These are phyloP conservation scores for Creontiades dilutus DNA, from an alignment of 2,888 invertebrate genomes.

Conservation along the genomic window DNA sequence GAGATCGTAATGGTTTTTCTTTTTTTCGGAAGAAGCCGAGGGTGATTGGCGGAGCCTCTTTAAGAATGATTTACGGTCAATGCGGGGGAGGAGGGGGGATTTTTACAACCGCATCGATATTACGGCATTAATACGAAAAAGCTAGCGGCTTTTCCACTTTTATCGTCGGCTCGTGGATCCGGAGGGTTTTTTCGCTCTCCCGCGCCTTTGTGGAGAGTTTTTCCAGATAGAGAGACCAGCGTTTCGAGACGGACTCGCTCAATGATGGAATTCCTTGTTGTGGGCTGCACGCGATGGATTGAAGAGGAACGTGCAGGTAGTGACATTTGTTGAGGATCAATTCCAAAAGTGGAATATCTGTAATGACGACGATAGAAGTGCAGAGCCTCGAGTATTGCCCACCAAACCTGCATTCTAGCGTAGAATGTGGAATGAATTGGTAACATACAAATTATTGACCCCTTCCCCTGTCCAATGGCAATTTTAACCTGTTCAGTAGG, in stretches of 20 bases:
- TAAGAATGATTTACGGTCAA: conserved; percentile 45
- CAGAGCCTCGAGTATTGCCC: no score
- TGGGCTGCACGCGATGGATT: conserved; percentile 20
- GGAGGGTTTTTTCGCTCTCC: conserved; percentile 7
- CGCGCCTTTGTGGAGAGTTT: neutral
- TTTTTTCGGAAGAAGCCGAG: neutral
- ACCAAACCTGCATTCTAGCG: no score
- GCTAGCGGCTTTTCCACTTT: conserved; percentile 47
- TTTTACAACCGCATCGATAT: conserved; percentile 48
- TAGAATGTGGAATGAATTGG: no score
- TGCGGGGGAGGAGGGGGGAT: neutral
- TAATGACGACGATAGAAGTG: no score
- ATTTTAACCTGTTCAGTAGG: no score
- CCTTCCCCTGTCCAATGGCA: no score
- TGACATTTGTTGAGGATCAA: no score
- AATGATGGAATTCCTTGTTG: neutral
- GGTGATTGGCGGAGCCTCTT: conserved; percentile 32
- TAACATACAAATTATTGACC: no score
- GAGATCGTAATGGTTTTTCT: conserved; percentile 10
- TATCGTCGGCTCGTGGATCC: conserved; percentile 25
- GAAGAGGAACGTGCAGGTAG: neutral
- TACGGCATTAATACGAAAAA: conserved; percentile 46
- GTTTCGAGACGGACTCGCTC: neutral
- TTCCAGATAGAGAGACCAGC: neutral
- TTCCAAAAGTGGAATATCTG: no score